Evolutionary conservation across 92 coral and sea anemone species (phyloP), one percentile per base, ranked within the genome.

Genomic region (Paramuricea clavata): DNA sequence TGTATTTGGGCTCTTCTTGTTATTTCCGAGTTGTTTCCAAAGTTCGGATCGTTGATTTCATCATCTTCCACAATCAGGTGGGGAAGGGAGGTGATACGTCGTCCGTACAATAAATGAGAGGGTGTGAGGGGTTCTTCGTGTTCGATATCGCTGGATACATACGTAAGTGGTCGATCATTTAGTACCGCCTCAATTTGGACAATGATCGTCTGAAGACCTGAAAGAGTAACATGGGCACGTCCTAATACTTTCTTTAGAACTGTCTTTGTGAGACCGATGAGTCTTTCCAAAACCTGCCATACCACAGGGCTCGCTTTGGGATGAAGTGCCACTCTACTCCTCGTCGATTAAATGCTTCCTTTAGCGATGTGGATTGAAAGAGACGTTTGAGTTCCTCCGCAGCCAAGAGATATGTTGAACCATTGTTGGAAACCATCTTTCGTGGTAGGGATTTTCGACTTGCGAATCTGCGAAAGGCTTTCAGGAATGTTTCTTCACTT

Each of bases 261-360:
- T 27, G 47, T 59, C 68, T 93, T 93, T 12, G 86, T 84, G 30
- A 93, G 69, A 19, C 95, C 95, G 32, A 93, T 71, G 11, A 93
- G 80, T 16, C 92, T 43, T 71, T 90, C 93, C 93, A 90, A 67
- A 90, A 90, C 27, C 93, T 88, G 27, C 93, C 93, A 54, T 77
- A 87, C 93, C 91, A 89, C 2, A 87, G 89, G 17, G 90, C 93
- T 10, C 92, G 19, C 33, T 92, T 87, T 0, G 93, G 93, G 34
- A 93, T 93, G 56, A 93, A 87, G 6, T 80, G 25, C 93, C 95
- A 90, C 2, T 88, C 92, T 12, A 90, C 83, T 11, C 87, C 89
- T 49, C 75, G 85, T 31, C 79, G 35, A 50, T 71, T 62, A 44
- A 90, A 39, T 44, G 52, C 5, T 32, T 90, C 89, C 78, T 88